phyloP scores from a whole-genome alignment of 2,113 vertebrate genomes.

The Egretta garzetta region DNA sequence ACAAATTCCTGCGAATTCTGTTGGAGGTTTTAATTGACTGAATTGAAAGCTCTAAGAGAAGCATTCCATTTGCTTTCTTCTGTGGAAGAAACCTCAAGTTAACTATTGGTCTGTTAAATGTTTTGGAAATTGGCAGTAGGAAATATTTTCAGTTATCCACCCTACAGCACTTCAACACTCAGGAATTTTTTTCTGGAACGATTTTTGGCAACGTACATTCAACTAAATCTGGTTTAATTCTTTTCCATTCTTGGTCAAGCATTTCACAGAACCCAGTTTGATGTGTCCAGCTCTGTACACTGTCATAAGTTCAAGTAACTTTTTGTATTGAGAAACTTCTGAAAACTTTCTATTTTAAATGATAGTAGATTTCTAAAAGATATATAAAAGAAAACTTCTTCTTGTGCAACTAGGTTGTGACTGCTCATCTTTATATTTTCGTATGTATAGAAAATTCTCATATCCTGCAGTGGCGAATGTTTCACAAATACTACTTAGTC shows the following conservation, averaged over 20 bases:
- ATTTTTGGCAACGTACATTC: not conserved
- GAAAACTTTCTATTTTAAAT: not conserved
- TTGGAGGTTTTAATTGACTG: not conserved
- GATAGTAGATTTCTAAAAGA: not conserved
- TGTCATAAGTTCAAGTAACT: not conserved
- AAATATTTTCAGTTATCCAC: not conserved
- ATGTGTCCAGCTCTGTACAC: not conserved
- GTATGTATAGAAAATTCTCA: not conserved
- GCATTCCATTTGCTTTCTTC: not conserved
- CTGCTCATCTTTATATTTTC: not conserved
- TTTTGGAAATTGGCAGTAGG: not conserved
- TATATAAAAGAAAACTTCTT: not conserved
- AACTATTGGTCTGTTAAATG: not conserved
- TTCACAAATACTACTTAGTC: not conserved
- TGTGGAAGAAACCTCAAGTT: not conserved
- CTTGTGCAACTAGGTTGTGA: not conserved
- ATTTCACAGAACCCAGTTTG: not conserved
- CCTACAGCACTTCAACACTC: accelerated
- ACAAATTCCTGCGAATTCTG: not conserved
- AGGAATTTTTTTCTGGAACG: not conserved
- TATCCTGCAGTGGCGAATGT: not conserved
- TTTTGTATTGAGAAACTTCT: not conserved
- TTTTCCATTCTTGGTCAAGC: not conserved
- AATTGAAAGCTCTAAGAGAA: not conserved
- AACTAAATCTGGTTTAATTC: not conserved